Percentiles rank a stretch among this genome's conserved stretches.
Conservation (phyloP, 2,888 invertebrate species). For the Trachelus stipa region DNA sequence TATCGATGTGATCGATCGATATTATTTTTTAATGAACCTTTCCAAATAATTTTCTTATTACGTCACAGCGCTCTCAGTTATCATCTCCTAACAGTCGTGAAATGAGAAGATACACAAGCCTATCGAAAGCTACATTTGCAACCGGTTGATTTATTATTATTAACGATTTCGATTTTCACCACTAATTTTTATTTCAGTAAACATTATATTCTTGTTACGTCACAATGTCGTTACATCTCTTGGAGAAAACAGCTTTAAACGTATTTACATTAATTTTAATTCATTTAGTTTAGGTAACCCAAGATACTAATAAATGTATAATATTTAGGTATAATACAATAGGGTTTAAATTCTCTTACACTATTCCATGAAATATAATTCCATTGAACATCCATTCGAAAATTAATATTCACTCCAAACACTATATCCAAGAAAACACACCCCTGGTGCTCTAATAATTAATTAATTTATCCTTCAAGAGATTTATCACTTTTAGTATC, state of each 20-base stretch:
- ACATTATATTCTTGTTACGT: not conserved
- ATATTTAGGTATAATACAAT: not conserved
- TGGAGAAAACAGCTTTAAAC: not conserved
- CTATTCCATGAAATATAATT: not conserved
- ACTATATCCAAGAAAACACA: not conserved
- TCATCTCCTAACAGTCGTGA: not conserved
- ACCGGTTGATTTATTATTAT: not conserved
- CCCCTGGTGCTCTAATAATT: not conserved
- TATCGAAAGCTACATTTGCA: not conserved
- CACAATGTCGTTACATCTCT: not conserved
- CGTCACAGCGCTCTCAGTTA: not conserved
- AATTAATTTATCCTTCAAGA: not conserved
- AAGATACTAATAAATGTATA: not conserved
- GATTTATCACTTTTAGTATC: not conserved
- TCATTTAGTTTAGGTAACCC: not conserved
- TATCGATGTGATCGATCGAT: not conserved
- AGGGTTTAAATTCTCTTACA: too few species aligned
- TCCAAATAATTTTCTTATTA: not conserved
- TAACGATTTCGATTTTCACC: not conserved
- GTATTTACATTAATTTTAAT: not conserved
- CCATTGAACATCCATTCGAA: not conserved
- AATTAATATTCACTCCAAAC: not conserved
- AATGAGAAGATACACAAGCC: not conserved
- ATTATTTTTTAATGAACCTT: not conserved
- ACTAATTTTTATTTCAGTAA: not conserved